phyloP scores from a whole-genome alignment of 2,888 invertebrate genomes.

The Ophion slaviceki region DNA sequence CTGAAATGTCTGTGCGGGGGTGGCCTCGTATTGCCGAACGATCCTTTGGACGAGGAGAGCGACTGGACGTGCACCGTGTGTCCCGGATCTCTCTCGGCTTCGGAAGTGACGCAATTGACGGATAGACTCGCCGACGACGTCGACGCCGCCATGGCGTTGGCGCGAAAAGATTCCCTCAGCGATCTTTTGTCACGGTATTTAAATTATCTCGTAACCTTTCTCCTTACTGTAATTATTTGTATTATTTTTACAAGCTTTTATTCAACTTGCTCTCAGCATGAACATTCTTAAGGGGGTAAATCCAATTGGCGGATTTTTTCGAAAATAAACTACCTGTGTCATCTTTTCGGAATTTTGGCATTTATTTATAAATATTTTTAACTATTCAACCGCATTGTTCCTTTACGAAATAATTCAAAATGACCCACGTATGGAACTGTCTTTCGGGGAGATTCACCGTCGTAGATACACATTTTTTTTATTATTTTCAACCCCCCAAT shows the following conservation, averaged over 20 bases:
- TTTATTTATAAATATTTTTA: too few relatives aligned
- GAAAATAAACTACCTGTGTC: too few relatives aligned
- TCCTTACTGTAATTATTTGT: background rate
- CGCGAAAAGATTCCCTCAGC: conserved; percentile 87
- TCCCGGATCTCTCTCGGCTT: conserved; percentile 86
- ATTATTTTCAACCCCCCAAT: too few relatives aligned
- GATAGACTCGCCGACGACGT: conserved; percentile 91
- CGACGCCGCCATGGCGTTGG: conserved; percentile 87
- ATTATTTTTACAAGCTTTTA: background rate
- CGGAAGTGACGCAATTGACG: conserved; percentile 88
- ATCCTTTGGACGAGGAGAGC: conserved; percentile 89
- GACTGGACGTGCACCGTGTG: conserved; percentile 92
- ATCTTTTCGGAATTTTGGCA: too few relatives aligned
- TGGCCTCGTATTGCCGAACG: conserved; percentile 89
- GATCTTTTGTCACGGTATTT: conserved; percentile 87
- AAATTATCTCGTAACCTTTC: conserved; percentile 12
- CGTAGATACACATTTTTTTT: too few relatives aligned
- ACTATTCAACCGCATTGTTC: too few relatives aligned
- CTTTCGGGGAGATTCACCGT: too few relatives aligned
- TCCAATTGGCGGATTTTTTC: too few relatives aligned
- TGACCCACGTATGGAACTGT: too few relatives aligned
- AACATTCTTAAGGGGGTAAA: too few relatives aligned
- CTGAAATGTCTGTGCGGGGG: conserved; percentile 88
- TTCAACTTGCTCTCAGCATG: too few relatives aligned
- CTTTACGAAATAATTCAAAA: too few relatives aligned